Conservation (phyloP, 2,113 vertebrate genomes). For the Megaptera novaeangliae region DNA sequence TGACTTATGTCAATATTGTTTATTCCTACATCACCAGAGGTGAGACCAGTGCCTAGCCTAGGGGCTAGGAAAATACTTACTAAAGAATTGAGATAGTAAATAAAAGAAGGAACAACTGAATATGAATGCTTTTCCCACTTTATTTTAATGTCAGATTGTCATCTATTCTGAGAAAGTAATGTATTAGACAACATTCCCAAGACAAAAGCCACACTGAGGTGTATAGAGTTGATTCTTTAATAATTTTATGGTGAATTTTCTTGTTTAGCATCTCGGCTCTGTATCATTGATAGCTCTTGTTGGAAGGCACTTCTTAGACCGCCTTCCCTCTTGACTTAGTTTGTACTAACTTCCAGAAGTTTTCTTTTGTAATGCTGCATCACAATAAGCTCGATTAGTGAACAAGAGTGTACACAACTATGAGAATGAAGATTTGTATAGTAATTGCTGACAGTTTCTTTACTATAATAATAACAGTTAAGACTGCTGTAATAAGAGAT, state of each 20-base stretch:
- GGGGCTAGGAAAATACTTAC: neutral
- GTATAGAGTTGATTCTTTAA: neutral
- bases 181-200: neutral
- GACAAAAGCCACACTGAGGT: neutral
- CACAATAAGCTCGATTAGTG: neutral
- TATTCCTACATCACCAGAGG: neutral
- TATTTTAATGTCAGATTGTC: neutral
- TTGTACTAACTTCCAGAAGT: neutral
- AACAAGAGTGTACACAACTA: conserved; percentile 26
- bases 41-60: neutral
- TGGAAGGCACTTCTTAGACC: neutral
- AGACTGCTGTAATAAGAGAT: conserved; percentile 53
- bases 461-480: conserved; percentile 44
- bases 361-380: neutral
- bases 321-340: neutral
- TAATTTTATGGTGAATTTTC: neutral
- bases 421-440: conserved; percentile 56
- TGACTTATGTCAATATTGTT: neutral
- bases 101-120: neutral
- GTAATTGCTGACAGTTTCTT: conserved; percentile 28
- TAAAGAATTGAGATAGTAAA: neutral
- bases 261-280: neutral
- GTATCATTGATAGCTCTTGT: neutral
- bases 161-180: neutral
- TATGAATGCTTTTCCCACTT: neutral